phyloP scores from a whole-genome alignment of 2,797 vertebrate genomes.

The Sebastes itinus region DNA sequence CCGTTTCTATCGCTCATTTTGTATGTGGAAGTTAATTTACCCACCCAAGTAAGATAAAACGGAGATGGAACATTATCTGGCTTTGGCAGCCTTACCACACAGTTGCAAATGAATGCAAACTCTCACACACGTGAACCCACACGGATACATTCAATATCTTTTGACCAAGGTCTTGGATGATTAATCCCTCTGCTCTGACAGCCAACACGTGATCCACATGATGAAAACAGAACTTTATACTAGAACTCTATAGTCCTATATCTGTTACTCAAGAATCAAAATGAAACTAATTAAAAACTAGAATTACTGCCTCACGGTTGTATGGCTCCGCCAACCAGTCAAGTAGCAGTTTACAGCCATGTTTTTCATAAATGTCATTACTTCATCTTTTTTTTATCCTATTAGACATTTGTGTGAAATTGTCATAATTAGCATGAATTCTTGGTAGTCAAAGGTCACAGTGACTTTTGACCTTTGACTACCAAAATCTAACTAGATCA shows the following conservation, averaged over 20 bases:
- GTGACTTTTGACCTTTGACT: too few relatives aligned
- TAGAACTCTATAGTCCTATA: too few relatives aligned
- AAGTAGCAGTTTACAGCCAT: too few relatives aligned
- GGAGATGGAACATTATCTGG: not conserved
- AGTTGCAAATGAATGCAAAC: not conserved
- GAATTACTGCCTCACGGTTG: too few relatives aligned
- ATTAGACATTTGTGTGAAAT: too few relatives aligned
- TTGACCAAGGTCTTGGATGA: not conserved
- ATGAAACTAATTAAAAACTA: too few relatives aligned
- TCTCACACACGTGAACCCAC: not conserved
- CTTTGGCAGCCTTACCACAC: not conserved
- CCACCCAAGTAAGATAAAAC: not conserved
- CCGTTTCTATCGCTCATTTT: not conserved
- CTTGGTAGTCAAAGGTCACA: too few relatives aligned
- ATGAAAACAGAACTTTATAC: not conserved
- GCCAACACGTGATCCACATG: not conserved
- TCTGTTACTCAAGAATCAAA: not conserved
- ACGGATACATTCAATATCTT: not conserved
- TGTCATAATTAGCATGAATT: too few relatives aligned
- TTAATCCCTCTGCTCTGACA: not conserved
- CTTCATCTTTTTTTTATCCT: too few relatives aligned
- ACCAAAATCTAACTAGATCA: too few relatives aligned
- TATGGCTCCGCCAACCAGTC: too few relatives aligned
- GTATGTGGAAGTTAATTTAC: not conserved
- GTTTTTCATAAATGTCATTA: too few relatives aligned